phyloP scores from a whole-genome alignment of 1,140 invertebrate genomes.

The Phenacoccus solenopsis region DNA sequence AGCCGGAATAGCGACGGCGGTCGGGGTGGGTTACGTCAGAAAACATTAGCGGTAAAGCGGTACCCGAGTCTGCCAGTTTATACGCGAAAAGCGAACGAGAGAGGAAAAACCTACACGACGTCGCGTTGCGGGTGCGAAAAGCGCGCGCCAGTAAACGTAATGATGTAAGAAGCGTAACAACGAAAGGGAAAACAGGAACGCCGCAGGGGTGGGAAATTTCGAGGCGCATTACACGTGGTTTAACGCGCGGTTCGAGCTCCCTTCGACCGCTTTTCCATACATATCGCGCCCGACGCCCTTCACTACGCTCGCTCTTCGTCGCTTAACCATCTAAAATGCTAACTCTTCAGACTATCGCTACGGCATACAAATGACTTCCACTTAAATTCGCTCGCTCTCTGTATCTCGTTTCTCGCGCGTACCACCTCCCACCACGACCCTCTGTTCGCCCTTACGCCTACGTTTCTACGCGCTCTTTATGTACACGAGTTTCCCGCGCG shows the following conservation, averaged over 20 bases:
- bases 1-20: background rate
- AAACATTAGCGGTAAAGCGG: slow-evolving; percentile 1
- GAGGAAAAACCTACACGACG: background rate
- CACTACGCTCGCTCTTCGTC: background rate
- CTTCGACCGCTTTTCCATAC: background rate
- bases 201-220: background rate
- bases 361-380: slow-evolving; percentile 13
- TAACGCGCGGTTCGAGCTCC: slow-evolving; percentile 9
- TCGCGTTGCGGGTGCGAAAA: background rate
- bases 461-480: background rate
- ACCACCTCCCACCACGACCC: background rate
- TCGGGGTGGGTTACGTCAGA: background rate
- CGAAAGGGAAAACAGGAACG: background rate
- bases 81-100: background rate
- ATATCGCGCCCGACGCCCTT: background rate
- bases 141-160: background rate
- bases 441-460: background rate
- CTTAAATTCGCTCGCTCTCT: slow-evolving; percentile 19
- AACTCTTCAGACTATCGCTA: slow-evolving; percentile 10
- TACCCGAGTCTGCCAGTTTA: background rate
- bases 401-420: background rate
- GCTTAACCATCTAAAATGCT: slow-evolving; percentile 6
- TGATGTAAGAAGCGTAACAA: slow-evolving; percentile 1
- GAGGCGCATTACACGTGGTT: slow-evolving; percentile 12
- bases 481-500: background rate